Evolutionary conservation across 2,797 vertebrate genomes (phyloP).

Genomic region (Sphaeramia orbicularis): DNA sequence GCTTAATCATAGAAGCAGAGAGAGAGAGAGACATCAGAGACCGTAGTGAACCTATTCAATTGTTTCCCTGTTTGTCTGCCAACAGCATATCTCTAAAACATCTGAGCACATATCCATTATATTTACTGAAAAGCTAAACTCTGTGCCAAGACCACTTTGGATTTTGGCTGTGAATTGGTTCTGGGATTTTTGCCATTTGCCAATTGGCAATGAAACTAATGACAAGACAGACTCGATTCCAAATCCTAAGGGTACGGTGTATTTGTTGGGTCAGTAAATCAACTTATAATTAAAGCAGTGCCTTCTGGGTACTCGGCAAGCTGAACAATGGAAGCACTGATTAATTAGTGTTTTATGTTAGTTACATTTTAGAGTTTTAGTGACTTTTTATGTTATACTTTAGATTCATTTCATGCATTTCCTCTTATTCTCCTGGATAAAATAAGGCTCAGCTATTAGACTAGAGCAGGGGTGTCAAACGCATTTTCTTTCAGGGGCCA

Average conservation of each 20-base stretch:
- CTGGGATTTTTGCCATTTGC: constrained; percentile 54
- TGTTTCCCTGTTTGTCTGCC: constrained; percentile 10
- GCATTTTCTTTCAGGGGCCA: no score
- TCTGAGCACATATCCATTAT: constrained; percentile 17
- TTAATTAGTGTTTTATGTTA: background rate
- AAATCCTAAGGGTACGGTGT: constrained; percentile 19
- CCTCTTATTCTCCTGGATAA: no score
- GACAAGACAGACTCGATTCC: constrained; percentile 20
- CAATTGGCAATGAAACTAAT: constrained; percentile 42
- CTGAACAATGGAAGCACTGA: background rate
- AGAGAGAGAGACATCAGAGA: background rate
- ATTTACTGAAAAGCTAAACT: background rate
- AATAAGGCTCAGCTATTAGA: no score
- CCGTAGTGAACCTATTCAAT: background rate
- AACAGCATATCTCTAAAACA: constrained; percentile 23
- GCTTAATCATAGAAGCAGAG: background rate
- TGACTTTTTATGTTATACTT: no score
- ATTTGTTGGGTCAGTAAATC: constrained; percentile 44
- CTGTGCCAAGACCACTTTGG: constrained; percentile 14
- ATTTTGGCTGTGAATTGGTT: constrained; percentile 2
- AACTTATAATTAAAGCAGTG: constrained; percentile 40
- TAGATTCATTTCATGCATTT: no score
- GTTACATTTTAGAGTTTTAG: no score
- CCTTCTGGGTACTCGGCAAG: constrained; percentile 4
- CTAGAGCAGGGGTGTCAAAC: no score